phyloP scores from a whole-genome alignment of 1,140 invertebrate species.

The Zelostemma sp. region DNA sequence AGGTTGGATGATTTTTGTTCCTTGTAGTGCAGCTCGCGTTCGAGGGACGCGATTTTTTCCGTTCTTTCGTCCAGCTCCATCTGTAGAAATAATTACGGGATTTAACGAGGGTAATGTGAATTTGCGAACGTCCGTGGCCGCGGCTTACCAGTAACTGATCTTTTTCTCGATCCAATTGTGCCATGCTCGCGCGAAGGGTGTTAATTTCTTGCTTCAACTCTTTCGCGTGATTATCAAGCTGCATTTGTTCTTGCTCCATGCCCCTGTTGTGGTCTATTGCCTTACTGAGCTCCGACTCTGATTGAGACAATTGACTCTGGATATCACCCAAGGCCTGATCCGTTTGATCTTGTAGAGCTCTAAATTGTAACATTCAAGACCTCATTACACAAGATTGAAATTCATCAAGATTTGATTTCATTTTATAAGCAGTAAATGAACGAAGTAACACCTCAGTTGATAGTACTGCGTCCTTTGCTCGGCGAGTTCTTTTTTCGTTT shows the following conservation, averaged over 20 bases:
- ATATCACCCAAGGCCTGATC: slow-evolving; percentile 73
- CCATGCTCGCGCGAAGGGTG: slow-evolving; percentile 70
- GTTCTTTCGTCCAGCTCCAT: slow-evolving; percentile 74
- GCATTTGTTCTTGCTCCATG: slow-evolving; percentile 71
- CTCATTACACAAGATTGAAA: no score
- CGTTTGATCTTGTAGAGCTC: slow-evolving; percentile 74
- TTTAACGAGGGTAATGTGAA: no score
- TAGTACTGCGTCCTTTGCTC: slow-evolving; percentile 64
- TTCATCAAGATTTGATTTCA: no score
- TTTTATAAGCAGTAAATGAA: slow-evolving; percentile 10
- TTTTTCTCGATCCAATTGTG: slow-evolving; percentile 73
- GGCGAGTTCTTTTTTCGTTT: slow-evolving; percentile 60
- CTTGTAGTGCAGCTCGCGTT: slow-evolving; percentile 72
- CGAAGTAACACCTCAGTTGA: slow-evolving; percentile 56
- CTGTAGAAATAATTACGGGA: slow-evolving; percentile 38
- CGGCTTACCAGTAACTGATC: slow-evolving; percentile 73
- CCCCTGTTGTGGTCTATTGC: slow-evolving; percentile 69
- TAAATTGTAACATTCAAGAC: slow-evolving; percentile 64
- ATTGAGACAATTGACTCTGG: slow-evolving; percentile 71
- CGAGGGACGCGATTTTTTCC: slow-evolving; percentile 70
- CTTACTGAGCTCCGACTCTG: slow-evolving; percentile 71
- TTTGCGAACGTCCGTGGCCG: no score
- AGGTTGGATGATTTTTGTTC: slow-evolving; percentile 54
- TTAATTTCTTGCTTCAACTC: slow-evolving; percentile 72
- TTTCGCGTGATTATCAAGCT: slow-evolving; percentile 72